These are phyloP conservation scores for Periophthalmodon schlosseri DNA, from an alignment of 2,113 vertebrate genomes.

Conservation along the genomic window DNA sequence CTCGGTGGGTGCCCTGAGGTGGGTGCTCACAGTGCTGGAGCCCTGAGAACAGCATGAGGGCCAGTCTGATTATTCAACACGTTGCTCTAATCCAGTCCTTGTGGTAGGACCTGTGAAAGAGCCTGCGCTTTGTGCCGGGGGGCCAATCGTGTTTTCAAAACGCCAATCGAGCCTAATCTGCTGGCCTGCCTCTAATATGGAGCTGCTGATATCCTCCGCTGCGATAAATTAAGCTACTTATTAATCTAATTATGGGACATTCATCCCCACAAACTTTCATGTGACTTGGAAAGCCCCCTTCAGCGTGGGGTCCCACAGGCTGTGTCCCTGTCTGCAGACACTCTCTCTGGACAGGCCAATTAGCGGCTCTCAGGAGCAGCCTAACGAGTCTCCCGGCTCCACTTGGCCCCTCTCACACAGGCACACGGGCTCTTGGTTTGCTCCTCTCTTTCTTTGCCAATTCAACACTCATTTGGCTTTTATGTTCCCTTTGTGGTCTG, in stretches of 20 bases:
- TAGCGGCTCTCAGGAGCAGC: conserved; percentile 91
- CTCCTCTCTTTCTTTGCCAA: conserved; percentile 6
- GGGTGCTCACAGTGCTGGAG: conserved; percentile 27
- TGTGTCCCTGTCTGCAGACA: conserved; percentile 68
- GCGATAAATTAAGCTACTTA: conserved; percentile 99
- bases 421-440: conserved; percentile 43
- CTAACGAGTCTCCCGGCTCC: conserved; percentile 79
- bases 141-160: conserved; percentile 96
- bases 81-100: conserved; percentile 83
- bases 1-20: background rate
- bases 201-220: conserved; percentile 97
- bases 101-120: conserved; percentile 83
- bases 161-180: conserved; percentile 91
- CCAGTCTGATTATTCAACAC: conserved; percentile 79
- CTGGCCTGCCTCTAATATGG: conserved; percentile 90
- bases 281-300: conserved; percentile 91
- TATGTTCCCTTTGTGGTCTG: conserved; percentile 1
- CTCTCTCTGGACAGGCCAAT: conserved; percentile 89
- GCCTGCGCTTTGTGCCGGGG: conserved; percentile 87
- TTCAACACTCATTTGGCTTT: conserved; percentile 23
- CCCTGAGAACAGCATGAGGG: conserved; percentile 66
- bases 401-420: conserved; percentile 49
- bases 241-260: conserved; percentile 99
- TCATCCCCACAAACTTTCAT: conserved; percentile 97
- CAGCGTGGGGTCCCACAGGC: conserved; percentile 60